Percentiles rank a stretch among this genome's conserved stretches.
Evolutionary conservation across 2,113 vertebrate genomes (phyloP).

Genomic region (Sitta europaea): DNA sequence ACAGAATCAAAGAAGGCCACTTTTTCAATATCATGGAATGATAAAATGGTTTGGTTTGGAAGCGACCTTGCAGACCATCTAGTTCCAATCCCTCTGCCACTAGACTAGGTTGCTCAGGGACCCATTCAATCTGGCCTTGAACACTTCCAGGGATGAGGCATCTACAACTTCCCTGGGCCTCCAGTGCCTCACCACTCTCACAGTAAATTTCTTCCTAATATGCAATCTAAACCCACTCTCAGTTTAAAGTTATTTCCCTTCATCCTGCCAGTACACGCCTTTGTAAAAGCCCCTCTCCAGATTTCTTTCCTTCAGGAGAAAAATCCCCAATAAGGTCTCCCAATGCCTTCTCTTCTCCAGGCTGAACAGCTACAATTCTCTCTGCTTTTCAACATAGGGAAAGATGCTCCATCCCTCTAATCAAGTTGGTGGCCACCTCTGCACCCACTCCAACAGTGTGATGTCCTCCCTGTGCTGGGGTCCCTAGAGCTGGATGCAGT

Average conservation of each 20-base stretch:
- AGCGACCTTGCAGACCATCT: fast-evolving
- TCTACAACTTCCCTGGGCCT: background rate
- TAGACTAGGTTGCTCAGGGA: background rate
- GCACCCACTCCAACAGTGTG: background rate
- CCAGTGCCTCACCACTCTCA: background rate
- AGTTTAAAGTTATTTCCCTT: background rate
- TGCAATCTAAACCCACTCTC: background rate
- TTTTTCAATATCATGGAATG: background rate
- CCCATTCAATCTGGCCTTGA: background rate
- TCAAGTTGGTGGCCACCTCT: background rate
- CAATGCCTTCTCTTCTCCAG: background rate
- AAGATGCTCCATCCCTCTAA: background rate
- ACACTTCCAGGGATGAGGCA: background rate
- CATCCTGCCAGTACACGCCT: background rate
- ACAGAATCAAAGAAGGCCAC: background rate
- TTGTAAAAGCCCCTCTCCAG: background rate
- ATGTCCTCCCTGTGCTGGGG: no score
- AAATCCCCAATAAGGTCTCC: background rate
- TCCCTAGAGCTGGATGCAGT: background rate
- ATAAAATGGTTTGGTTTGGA: background rate
- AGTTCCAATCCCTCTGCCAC: background rate
- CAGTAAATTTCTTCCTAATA: background rate
- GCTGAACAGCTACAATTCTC: background rate
- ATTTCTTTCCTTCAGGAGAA: background rate
- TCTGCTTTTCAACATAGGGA: background rate